Base-by-base conservation (phyloP, 2,113 vertebrate genomes). In the Dasyurus viverrinus region DNA sequence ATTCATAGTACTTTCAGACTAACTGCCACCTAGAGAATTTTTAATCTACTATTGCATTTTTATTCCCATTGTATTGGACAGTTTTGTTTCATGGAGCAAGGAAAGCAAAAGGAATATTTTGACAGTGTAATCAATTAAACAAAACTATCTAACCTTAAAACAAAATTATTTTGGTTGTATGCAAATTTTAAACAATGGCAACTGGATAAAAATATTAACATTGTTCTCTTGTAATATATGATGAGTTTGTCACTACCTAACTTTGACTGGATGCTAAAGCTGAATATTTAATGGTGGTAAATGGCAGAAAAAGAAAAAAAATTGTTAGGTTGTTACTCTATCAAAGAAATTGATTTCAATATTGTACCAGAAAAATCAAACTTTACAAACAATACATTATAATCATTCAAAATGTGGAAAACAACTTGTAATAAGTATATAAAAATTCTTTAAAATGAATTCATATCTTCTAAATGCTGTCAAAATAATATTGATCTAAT, bases 271-370 rank as follows among this genome's bases (percentile, higher is more conserved):
- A 42, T 19, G 6, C 16, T 42, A 84, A 19, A 84, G 14, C 36
- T 84, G 68, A 84, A 53, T 93, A 24, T 46, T 95, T 93, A 57
- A 16, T 90, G n/a, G 24, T 96, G 54, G 0, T 90, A 91, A 42
- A 57, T 52, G 57, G 5, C 48, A 36, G 48, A 48, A 94, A 94
- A 23, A 5, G 0, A 90, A 89, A 36, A 47, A 84, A 6, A 84
- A 42, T 68, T n/a, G 2, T 90, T 93, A 3, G 11, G 48, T 94
- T 23, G 2, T 36, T 92, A 53, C 60, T 30, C 36, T 92, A 6
- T 89, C 52, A 53, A 23, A 90, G 76, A 54, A 94, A 95, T 84
- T 84, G 1, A 76, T 90, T n/a, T 92, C 36, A 93, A 8, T 1
- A 84, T 25, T 84, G 46, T 24, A 22, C 47, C 84, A 60, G 2